Conservation (phyloP, 2,113 vertebrate genomes). For the Mionectes macconnelli region DNA sequence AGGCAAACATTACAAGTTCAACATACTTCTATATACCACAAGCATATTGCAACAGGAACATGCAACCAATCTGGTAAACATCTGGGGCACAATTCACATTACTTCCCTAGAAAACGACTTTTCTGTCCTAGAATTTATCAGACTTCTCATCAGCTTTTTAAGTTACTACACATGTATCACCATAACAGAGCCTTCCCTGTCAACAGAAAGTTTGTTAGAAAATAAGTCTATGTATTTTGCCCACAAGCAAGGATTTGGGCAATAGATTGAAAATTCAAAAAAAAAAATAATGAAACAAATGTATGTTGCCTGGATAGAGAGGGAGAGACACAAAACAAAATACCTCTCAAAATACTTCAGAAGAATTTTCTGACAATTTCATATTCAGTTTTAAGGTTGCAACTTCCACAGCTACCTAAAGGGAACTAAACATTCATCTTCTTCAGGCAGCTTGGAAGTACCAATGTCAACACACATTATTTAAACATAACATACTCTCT, state of each 20-base stretch:
- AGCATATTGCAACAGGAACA: too few species aligned
- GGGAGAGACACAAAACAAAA: background rate
- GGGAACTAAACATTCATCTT: background rate
- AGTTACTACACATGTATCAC: background rate
- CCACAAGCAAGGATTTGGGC: background rate
- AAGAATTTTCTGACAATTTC: background rate
- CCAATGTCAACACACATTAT: background rate
- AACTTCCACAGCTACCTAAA: background rate
- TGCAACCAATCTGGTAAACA: background rate
- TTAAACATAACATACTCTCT: background rate
- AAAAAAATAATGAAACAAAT: background rate
- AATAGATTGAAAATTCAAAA: background rate
- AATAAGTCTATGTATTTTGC: background rate
- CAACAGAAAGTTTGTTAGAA: slow-evolving; percentile 17
- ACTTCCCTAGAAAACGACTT: background rate
- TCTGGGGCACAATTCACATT: background rate
- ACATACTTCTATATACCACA: too few species aligned
- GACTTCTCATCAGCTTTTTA: background rate
- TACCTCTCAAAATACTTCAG: background rate
- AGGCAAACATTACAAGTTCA: too few species aligned
- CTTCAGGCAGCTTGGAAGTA: background rate
- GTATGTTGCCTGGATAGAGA: background rate
- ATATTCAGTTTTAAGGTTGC: background rate
- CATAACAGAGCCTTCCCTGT: background rate
- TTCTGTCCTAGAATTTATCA: background rate